Evolutionary conservation across 2,113 vertebrate species (phyloP).

Genomic region (Marcusenius ussheri): DNA sequence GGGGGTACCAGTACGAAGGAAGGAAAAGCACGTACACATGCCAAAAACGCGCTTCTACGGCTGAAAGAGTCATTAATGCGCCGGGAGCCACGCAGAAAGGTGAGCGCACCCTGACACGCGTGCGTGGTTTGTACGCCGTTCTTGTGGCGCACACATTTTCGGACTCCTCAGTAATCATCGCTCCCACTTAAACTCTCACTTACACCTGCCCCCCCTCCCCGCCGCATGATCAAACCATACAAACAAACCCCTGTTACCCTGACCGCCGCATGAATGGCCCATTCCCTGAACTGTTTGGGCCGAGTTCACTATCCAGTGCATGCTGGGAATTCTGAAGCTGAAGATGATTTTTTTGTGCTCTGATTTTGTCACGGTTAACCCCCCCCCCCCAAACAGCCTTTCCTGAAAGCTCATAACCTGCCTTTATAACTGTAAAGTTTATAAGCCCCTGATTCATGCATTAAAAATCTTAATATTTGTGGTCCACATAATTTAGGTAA

Average conservation of each 20-base stretch:
- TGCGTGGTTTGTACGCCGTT: neutral
- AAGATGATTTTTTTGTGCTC: neutral
- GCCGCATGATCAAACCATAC: neutral
- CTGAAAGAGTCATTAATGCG: neutral
- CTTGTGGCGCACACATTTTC: neutral
- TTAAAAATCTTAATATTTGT: conserved; percentile 13
- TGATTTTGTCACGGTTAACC: neutral
- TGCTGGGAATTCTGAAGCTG: neutral
- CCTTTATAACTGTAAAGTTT: neutral
- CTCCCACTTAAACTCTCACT: neutral
- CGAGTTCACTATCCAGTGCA: neutral
- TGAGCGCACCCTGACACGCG: neutral
- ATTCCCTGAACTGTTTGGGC: neutral
- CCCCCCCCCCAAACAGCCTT: neutral
- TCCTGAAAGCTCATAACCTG: neutral
- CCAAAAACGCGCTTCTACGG: neutral
- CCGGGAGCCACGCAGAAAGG: neutral
- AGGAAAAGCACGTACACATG: neutral
- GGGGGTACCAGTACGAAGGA: neutral
- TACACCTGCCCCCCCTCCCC: neutral
- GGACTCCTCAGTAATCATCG: neutral
- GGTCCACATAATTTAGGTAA: conserved; percentile 4
- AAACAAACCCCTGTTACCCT: neutral
- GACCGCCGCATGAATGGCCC: neutral
- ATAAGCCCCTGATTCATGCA: conserved; percentile 6